Conservation (phyloP, 2,797 vertebrate genomes). For the Myotis vivesi region DNA sequence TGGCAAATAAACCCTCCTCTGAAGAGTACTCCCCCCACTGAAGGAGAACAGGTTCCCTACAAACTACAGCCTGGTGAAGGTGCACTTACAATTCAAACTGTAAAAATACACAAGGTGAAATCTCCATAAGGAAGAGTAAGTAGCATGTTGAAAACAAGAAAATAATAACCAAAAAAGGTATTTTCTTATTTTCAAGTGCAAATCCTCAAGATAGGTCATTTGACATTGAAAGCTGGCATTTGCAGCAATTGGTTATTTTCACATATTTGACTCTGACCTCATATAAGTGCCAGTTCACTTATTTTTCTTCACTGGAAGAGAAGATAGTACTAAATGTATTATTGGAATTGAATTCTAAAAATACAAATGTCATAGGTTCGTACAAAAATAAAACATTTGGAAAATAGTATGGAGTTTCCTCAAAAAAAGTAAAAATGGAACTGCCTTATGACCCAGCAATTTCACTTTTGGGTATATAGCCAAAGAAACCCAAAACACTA, state of each 20-base stretch:
- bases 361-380: neutral
- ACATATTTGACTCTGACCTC: neutral
- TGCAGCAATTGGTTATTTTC: slow-evolving; percentile 26
- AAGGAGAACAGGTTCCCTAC: neutral
- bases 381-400: neutral
- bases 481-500: too few relatives aligned
- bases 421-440: too few relatives aligned
- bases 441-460: too few relatives aligned
- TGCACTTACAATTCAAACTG: neutral
- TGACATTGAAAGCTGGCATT: neutral
- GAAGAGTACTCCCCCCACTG: neutral
- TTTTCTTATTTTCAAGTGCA: slow-evolving; percentile 36
- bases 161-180: neutral
- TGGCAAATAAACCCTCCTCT: neutral
- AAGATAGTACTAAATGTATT: neutral
- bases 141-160: slow-evolving; percentile 24
- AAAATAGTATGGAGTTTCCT: too few relatives aligned
- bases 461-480: too few relatives aligned
- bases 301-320: neutral
- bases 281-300: neutral
- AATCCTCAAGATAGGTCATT: neutral
- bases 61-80: neutral
- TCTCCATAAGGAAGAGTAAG: neutral
- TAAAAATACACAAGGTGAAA: neutral
- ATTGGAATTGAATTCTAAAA: slow-evolving; percentile 44